Conservation (phyloP, 2,113 vertebrate genomes). For the Rhadina sibilatrix region DNA sequence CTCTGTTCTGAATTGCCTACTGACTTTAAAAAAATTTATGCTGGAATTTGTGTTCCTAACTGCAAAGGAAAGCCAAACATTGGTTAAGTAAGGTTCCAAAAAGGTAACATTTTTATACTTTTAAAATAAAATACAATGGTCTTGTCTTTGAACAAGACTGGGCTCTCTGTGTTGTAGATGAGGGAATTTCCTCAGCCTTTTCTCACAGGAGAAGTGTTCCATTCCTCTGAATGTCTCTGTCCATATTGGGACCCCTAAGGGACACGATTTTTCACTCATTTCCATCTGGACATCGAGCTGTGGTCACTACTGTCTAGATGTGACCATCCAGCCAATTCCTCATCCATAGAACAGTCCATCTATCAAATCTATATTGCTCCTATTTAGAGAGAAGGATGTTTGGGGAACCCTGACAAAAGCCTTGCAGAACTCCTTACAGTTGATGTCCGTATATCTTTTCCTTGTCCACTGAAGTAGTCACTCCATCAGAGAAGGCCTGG, state of each 20-base stretch:
- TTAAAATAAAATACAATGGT: background rate
- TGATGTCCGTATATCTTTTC: accelerated
- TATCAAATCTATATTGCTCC: background rate
- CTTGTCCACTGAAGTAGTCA: background rate
- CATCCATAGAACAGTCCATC: background rate
- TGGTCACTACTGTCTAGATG: background rate
- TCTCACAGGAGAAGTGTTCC: background rate
- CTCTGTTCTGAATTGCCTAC: background rate
- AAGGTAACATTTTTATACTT: background rate
- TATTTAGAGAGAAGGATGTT: background rate
- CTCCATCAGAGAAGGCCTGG: background rate
- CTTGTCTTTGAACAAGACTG: background rate
- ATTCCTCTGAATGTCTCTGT: background rate
- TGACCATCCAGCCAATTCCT: background rate
- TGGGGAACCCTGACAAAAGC: background rate
- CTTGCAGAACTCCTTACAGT: background rate
- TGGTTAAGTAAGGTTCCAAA: background rate
- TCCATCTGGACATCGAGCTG: background rate
- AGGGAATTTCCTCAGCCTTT: background rate
- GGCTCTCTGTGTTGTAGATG: background rate
- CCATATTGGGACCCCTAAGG: background rate
- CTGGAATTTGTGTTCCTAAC: background rate
- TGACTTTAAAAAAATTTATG: background rate
- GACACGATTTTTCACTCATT: background rate
- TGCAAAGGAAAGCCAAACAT: background rate